phyloP scores from a whole-genome alignment of 2,797 vertebrate species.

The Botia almorhae region DNA sequence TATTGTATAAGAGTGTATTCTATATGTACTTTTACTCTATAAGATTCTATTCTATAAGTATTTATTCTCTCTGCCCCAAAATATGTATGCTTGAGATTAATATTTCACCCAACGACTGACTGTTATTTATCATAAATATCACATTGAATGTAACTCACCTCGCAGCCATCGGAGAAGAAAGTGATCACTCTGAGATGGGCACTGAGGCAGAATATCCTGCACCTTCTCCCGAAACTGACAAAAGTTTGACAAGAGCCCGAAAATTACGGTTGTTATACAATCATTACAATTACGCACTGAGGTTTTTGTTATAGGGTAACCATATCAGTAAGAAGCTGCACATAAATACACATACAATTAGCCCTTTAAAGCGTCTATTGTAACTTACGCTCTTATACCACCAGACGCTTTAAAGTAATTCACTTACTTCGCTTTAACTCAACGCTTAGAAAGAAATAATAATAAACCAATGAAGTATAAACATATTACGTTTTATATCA shows the following conservation, averaged over 20 bases:
- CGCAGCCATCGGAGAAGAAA: slow-evolving; percentile 94
- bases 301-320: background rate
- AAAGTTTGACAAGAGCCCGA: background rate
- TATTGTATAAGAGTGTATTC: no score
- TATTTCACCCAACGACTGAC: background rate
- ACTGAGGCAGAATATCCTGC: slow-evolving; percentile 84
- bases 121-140: background rate
- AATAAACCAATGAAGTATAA: no score
- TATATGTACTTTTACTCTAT: no score
- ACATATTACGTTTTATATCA: background rate
- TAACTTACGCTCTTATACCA: no score
- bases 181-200: slow-evolving; percentile 88
- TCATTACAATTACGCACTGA: background rate
- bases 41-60: background rate
- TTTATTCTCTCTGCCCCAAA: background rate
- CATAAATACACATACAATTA: background rate
- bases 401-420: no score
- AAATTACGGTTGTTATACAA: background rate
- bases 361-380: no score
- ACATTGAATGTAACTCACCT: slow-evolving; percentile 74
- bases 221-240: slow-evolving; percentile 86
- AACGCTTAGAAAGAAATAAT: no score
- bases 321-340: background rate
- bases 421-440: no score
- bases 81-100: no score